Evolutionary conservation across 2,888 invertebrate species (phyloP).

Genomic region (Pocota personata): DNA sequence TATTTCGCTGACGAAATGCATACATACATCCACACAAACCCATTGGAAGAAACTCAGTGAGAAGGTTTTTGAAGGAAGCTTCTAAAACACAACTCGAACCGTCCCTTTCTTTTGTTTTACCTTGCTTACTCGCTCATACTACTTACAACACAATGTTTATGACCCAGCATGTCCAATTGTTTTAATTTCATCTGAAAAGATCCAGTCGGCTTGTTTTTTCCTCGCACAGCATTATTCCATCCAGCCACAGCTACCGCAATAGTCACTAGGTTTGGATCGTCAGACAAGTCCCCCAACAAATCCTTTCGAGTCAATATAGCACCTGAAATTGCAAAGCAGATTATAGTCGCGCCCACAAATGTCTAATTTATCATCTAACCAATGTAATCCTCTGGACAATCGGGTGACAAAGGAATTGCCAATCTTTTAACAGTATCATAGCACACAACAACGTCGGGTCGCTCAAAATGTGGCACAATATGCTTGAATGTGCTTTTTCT

Average conservation of each 20-base stretch:
- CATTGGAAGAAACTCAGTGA: too few relatives aligned
- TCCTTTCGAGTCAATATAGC: constrained; percentile 77
- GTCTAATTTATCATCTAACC: constrained; percentile 79
- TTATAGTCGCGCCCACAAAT: neutral
- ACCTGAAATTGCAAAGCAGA: constrained; percentile 59
- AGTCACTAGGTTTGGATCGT: constrained; percentile 80
- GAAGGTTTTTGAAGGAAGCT: too few relatives aligned
- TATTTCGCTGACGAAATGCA: too few relatives aligned
- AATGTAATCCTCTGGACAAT: constrained; percentile 83
- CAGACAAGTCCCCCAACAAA: constrained; percentile 75
- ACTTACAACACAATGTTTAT: constrained; percentile 84
- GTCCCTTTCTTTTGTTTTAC: too few relatives aligned
- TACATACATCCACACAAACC: too few relatives aligned
- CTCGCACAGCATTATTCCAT: constrained; percentile 85
- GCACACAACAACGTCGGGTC: constrained; percentile 86
- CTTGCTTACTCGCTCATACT: too few relatives aligned
- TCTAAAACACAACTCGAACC: too few relatives aligned
- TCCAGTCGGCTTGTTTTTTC: constrained; percentile 84
- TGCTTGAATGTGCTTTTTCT: constrained; percentile 84
- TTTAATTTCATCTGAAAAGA: constrained; percentile 85
- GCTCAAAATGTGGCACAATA: constrained; percentile 87
- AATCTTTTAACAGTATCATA: constrained; percentile 84
- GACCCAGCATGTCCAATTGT: constrained; percentile 86
- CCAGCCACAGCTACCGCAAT: constrained; percentile 86
- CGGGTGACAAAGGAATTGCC: constrained; percentile 83